phyloP scores from a whole-genome alignment of 2,888 invertebrate species.

The Toxonevra muliebris region DNA sequence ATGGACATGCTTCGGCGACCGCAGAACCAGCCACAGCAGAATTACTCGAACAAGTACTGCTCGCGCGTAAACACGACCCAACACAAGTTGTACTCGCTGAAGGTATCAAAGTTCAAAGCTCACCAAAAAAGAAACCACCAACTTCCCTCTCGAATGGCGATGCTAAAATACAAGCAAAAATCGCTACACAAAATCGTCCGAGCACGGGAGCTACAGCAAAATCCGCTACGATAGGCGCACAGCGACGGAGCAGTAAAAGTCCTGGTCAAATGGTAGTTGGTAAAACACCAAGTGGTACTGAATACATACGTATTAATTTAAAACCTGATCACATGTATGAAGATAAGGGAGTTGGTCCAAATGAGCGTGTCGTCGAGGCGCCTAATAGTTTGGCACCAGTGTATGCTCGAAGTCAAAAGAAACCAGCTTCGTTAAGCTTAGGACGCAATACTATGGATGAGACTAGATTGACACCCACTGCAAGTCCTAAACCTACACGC shows the following conservation, averaged over 20 bases:
- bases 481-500: constrained; percentile 66
- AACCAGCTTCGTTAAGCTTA: constrained; percentile 72
- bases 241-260: constrained; percentile 56
- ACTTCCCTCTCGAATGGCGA: constrained; percentile 53
- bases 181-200: constrained; percentile 37
- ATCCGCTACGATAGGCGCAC: constrained; percentile 47
- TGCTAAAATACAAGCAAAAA: constrained; percentile 39
- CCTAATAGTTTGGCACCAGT: constrained; percentile 51
- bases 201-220: constrained; percentile 32
- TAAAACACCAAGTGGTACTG: constrained; percentile 64
- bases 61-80: constrained; percentile 73
- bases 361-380: constrained; percentile 59
- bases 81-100: constrained; percentile 73
- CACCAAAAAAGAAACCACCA: constrained; percentile 49
- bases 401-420: constrained; percentile 61
- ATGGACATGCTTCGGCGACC: constrained; percentile 65
- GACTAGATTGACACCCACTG: constrained; percentile 65
- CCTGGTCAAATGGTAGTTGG: constrained; percentile 63
- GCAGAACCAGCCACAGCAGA: constrained; percentile 68
- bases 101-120: constrained; percentile 68
- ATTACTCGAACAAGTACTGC: constrained; percentile 68
- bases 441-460: constrained; percentile 59
- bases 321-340: constrained; percentile 80
- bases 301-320: constrained; percentile 74
- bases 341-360: constrained; percentile 66